phyloP scores from a whole-genome alignment of 2,113 vertebrate genomes.

The Furnarius figulus region DNA sequence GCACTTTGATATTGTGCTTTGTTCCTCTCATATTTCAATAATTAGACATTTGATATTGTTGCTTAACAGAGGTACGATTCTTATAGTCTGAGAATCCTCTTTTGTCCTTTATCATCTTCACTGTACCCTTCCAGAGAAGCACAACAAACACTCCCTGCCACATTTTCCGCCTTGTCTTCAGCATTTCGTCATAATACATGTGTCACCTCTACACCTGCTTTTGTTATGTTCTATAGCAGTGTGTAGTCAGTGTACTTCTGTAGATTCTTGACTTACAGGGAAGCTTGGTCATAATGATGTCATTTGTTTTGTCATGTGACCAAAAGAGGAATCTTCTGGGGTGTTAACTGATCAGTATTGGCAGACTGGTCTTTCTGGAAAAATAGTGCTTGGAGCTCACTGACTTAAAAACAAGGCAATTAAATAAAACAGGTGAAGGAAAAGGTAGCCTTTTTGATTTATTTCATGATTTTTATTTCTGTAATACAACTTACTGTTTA shows the following conservation, averaged over 20 bases:
- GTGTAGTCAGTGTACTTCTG: neutral
- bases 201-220: neutral
- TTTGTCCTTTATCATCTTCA: neutral
- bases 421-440: neutral
- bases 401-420: neutral
- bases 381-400: neutral
- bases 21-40: neutral
- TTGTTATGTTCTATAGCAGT: neutral
- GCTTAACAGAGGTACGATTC: neutral
- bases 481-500: neutral
- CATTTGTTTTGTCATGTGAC: neutral
- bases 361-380: neutral
- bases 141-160: neutral
- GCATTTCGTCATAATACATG: neutral
- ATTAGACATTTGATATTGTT: neutral
- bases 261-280: neutral
- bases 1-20: neutral
- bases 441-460: neutral
- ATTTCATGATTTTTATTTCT: neutral
- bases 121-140: neutral
- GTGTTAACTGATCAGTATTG: neutral
- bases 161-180: neutral
- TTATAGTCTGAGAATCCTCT: neutral
- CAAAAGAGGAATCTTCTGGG: neutral
- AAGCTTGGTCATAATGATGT: neutral